Percentiles rank a stretch among this genome's conserved stretches.
Conservation (phyloP, 2,888 invertebrate species). For the Protodeltote pygarga region DNA sequence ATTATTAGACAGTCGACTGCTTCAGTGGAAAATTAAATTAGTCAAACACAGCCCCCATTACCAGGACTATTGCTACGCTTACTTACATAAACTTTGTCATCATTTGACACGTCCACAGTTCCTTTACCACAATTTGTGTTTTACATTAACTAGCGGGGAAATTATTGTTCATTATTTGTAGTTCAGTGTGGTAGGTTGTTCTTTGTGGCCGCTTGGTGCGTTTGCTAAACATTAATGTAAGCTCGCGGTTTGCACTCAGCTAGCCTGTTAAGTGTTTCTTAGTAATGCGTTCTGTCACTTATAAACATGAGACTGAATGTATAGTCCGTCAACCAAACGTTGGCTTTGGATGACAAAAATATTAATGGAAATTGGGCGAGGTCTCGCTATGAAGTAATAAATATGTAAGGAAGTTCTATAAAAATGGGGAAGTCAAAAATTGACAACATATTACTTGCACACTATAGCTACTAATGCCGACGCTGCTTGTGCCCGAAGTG, state of each 20-base stretch:
- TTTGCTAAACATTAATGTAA: constrained; percentile 74
- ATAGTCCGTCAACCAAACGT: constrained; percentile 16
- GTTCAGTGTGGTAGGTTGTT: constrained; percentile 58
- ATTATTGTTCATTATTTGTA: constrained; percentile 77
- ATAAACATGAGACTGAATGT: constrained; percentile 36
- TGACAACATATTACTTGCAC: too few species aligned
- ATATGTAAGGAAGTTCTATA: too few species aligned
- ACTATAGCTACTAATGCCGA: too few species aligned
- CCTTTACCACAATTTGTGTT: constrained; percentile 50
- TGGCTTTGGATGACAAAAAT: too few species aligned
- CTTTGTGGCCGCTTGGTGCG: constrained; percentile 73
- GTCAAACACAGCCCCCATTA: constrained; percentile 59
- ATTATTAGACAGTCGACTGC: constrained; percentile 67
- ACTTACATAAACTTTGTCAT: constrained; percentile 65
- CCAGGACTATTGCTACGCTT: constrained; percentile 43
- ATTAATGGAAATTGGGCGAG: too few species aligned
- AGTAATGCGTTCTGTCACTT: constrained; percentile 56
- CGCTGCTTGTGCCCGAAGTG: constrained; percentile 20
- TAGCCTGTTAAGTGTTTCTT: constrained; percentile 66
- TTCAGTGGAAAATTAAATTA: constrained; percentile 70
- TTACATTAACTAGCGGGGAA: constrained; percentile 71
- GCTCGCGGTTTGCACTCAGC: constrained; percentile 70
- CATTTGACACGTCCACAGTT: constrained; percentile 57
- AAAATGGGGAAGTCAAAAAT: too few species aligned
- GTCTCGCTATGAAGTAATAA: too few species aligned